Base-by-base conservation (phyloP, 2,888 invertebrate species). In the Eupeodes luniger region DNA sequence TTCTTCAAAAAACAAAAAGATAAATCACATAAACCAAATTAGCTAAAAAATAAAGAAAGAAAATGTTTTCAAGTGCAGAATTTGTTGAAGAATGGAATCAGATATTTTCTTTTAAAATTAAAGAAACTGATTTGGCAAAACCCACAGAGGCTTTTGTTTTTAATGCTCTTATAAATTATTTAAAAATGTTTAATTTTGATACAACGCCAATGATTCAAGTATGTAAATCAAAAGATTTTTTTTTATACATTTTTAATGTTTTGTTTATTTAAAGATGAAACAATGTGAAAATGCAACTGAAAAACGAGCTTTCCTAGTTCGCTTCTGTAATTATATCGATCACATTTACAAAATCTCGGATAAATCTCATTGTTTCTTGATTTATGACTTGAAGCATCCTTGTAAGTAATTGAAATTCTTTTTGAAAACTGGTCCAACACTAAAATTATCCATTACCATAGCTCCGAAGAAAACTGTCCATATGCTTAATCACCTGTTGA, bases 281-380 rank as follows among this genome's bases (percentile, higher is more conserved):
- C 81, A 81, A 14, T 75, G 78, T 34, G 91, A 92, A 12, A 90
- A 90, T 12, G 88, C 89, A 5, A 89, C 88, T 9, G 92, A 91
- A 61, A 91, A 90, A 40, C 91, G 93, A 4, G 59, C 90, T 2
- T 93, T 93, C 74, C 82, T 92, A 0, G 84, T 91, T 49, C 91
- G 91, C 11, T 80, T 93, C 27, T 91, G 91, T 44, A 90, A 91
- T 0, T 92, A 92, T 85, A 91, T 92, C 6, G 92, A 93, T 72
- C 90, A 91, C 51, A 92, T 93, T n/a, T 57, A 93, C 36, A 92
- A 92, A 77, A 91, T 93, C 16, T 91, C 91, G 0, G 92, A 92
- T 83, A 92, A 92, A 14, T 89, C 90, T 5, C 92, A 91, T 80
- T 90, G 90, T 0, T 93, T 92, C 59, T 90, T 90, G 2, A 92